Conservation (phyloP, 2,888 invertebrate species). For the Cyclophora albipunctata region DNA sequence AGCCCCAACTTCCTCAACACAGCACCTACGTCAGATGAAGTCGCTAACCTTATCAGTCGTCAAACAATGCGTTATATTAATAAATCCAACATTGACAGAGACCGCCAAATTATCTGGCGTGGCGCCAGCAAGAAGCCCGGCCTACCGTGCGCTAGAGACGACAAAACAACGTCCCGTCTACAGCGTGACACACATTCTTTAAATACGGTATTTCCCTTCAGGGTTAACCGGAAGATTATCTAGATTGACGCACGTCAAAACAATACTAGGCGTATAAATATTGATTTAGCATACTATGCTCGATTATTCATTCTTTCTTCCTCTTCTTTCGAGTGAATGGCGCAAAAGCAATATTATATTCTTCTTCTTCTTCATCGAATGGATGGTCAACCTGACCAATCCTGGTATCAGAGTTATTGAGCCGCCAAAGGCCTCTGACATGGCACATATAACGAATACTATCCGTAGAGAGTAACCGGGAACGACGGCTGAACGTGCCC, state of each 20-base stretch:
- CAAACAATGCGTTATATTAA: constrained; percentile 63
- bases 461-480: too few species aligned
- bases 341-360: too few species aligned
- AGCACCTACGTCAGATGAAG: constrained; percentile 15
- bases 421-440: too few species aligned
- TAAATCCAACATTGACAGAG: constrained; percentile 75
- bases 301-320: not conserved
- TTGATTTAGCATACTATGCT: not conserved
- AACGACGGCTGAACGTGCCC: too few species aligned
- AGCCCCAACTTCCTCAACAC: too few species aligned
- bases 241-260: not conserved
- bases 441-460: too few species aligned
- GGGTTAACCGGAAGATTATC: not conserved
- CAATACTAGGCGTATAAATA: not conserved
- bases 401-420: too few species aligned
- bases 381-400: too few species aligned
- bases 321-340: not conserved
- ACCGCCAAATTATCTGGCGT: constrained; percentile 71
- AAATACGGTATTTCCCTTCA: not conserved
- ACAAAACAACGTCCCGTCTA: constrained; percentile 17
- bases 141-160: constrained; percentile 49
- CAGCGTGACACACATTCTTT: not conserved
- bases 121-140: constrained; percentile 57
- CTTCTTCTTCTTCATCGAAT: too few species aligned
- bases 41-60: constrained; percentile 50